Percentiles rank a stretch among this genome's conserved stretches.
Conservation (phyloP, 2,888 invertebrate species). For the Selenia dentaria region DNA sequence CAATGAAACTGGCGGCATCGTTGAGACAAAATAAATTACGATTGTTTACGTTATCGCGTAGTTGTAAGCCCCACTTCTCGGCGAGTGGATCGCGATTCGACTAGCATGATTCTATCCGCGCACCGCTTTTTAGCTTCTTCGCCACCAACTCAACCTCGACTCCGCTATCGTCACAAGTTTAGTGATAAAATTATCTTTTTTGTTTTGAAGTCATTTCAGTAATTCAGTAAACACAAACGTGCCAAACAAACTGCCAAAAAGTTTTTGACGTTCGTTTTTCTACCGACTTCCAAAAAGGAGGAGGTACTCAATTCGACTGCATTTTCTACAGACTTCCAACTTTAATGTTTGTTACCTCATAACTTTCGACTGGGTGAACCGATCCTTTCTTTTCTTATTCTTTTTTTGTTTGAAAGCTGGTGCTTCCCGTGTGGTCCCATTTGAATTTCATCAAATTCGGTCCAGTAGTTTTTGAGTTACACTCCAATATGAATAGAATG, state of each 20-base stretch:
- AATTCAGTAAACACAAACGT: not conserved
- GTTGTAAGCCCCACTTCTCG: constrained; percentile 41
- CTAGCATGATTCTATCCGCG: constrained; percentile 58
- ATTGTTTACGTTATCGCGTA: constrained; percentile 3
- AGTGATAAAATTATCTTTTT: constrained; percentile 1
- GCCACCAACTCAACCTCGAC: constrained; percentile 58
- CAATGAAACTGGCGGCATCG: constrained; percentile 77
- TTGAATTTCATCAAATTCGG: too few species aligned
- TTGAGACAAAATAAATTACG: constrained; percentile 33
- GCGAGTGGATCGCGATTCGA: constrained; percentile 51
- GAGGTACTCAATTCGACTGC: too few species aligned
- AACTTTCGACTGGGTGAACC: too few species aligned
- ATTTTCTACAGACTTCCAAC: too few species aligned
- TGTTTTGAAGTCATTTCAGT: constrained; percentile 4
- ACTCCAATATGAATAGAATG: too few species aligned
- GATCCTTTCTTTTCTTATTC: too few species aligned
- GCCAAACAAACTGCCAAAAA: not conserved
- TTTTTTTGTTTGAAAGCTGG: too few species aligned
- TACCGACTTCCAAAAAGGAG: too few species aligned
- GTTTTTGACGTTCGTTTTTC: not conserved
- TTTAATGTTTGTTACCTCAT: too few species aligned
- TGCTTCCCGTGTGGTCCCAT: too few species aligned
- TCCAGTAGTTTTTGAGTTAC: too few species aligned
- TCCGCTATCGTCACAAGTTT: constrained; percentile 46
- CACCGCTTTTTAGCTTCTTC: constrained; percentile 61